phyloP scores from a whole-genome alignment of 2,113 vertebrate genomes.

The Poeciliopsis prolifica region DNA sequence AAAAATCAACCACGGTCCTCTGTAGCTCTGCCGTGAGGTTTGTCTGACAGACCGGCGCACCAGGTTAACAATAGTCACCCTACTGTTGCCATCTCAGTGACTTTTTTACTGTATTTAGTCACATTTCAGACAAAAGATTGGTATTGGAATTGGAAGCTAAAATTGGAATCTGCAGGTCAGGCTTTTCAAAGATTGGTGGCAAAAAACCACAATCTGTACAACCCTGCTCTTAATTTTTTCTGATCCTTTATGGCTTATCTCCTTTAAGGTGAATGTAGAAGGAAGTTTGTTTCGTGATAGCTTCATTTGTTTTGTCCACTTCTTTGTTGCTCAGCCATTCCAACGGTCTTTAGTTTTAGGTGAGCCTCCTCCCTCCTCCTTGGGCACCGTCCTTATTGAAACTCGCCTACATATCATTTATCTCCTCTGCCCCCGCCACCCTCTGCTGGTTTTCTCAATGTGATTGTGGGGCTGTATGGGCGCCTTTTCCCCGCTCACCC shows the following conservation, averaged over 20 bases:
- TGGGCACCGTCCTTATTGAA: constrained; percentile 86
- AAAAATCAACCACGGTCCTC: too few relatives aligned
- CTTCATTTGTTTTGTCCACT: constrained; percentile 29
- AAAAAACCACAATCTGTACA: too few relatives aligned
- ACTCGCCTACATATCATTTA: constrained; percentile 86
- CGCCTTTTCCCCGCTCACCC: constrained; percentile 84
- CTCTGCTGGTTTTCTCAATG: constrained; percentile 54
- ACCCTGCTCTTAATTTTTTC: too few relatives aligned
- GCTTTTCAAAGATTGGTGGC: too few relatives aligned
- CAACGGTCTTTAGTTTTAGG: constrained; percentile 85
- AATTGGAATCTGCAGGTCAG: too few relatives aligned
- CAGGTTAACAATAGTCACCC: too few relatives aligned
- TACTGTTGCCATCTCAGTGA: too few relatives aligned
- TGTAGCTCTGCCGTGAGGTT: too few relatives aligned
- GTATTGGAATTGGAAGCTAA: too few relatives aligned
- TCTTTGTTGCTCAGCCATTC: constrained; percentile 79
- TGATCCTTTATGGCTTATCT: neutral
- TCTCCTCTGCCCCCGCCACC: constrained; percentile 59
- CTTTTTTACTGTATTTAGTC: too few relatives aligned
- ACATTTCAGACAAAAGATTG: too few relatives aligned
- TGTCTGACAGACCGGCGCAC: too few relatives aligned
- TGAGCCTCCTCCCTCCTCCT: constrained; percentile 37
- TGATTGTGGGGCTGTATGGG: constrained; percentile 81
- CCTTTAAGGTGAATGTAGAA: neutral
- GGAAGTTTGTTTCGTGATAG: neutral